These are phyloP conservation scores for Enteromius fasciolatus DNA, from an alignment of 2,797 vertebrate species.

Conservation along the genomic window DNA sequence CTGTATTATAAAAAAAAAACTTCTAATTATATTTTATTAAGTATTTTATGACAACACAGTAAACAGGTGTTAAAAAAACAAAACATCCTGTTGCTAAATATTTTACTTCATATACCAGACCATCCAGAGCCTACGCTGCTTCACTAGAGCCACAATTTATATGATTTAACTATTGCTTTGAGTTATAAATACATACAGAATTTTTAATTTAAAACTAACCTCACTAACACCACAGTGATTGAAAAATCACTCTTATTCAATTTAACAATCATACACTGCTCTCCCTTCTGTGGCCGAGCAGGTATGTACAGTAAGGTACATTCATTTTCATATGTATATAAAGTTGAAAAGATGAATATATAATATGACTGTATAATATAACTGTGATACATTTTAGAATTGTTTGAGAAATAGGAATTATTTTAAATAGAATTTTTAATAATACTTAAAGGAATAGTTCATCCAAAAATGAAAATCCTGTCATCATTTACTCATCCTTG, in stretches of 20 bases:
- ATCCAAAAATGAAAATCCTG: no score
- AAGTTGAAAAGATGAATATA: neutral
- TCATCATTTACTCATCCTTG: no score
- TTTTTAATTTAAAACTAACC: neutral
- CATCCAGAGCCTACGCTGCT: neutral
- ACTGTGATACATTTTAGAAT: neutral
- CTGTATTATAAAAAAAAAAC: no score
- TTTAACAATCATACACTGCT: neutral
- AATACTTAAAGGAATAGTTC: no score
- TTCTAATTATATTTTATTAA: no score
- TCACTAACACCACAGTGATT: neutral
- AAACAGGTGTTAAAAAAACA: neutral
- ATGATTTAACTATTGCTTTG: neutral
- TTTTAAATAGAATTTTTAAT: neutral
- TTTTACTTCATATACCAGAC: neutral
- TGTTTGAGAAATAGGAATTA: neutral
- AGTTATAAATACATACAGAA: neutral
- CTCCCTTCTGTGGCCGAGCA: neutral
- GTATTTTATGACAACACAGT: neutral
- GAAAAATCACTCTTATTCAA: neutral
- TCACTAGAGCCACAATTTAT: neutral
- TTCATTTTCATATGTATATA: neutral
- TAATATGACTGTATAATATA: neutral
- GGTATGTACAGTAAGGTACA: neutral
- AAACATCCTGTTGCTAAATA: no score